These are phyloP conservation scores for Lamellibrachia satsuma DNA, from an alignment of 2,888 invertebrate species.

Conservation along the genomic window DNA sequence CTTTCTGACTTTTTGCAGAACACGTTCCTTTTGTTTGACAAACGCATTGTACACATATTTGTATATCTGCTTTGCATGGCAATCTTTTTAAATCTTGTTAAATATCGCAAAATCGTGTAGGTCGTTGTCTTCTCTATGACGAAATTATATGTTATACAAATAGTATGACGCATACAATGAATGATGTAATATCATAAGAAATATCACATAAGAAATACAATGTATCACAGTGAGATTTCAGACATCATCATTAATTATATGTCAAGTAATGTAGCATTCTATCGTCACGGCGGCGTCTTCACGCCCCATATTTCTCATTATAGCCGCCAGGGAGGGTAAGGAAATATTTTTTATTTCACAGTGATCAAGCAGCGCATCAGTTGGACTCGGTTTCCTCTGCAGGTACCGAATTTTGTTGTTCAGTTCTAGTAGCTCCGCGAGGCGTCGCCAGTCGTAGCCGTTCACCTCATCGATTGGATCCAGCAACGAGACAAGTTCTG, in stretches of 20 bases:
- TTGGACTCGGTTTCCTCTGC: not conserved
- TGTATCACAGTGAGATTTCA: not conserved
- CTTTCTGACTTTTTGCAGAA: too few species aligned
- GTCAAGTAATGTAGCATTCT: not conserved
- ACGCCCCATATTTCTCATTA: not conserved
- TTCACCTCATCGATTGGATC: not conserved
- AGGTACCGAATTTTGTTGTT: not conserved
- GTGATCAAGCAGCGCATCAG: not conserved
- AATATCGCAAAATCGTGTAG: too few species aligned
- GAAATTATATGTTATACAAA: too few species aligned
- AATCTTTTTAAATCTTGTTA: too few species aligned
- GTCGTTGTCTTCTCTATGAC: too few species aligned
- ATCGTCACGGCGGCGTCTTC: not conserved
- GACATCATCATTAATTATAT: not conserved
- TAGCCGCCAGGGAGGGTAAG: not conserved
- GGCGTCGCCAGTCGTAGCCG: not conserved
- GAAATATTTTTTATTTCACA: not conserved
- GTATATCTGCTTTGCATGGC: too few species aligned
- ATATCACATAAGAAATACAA: not conserved
- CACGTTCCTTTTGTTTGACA: too few species aligned
- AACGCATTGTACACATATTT: too few species aligned
- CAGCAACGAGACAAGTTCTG: not conserved
- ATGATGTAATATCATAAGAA: not conserved
- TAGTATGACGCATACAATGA: too few species aligned
- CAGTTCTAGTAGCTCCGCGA: not conserved